Evolutionary conservation across 2,113 vertebrate species (phyloP).

Genomic region (Sturnira hondurensis): DNA sequence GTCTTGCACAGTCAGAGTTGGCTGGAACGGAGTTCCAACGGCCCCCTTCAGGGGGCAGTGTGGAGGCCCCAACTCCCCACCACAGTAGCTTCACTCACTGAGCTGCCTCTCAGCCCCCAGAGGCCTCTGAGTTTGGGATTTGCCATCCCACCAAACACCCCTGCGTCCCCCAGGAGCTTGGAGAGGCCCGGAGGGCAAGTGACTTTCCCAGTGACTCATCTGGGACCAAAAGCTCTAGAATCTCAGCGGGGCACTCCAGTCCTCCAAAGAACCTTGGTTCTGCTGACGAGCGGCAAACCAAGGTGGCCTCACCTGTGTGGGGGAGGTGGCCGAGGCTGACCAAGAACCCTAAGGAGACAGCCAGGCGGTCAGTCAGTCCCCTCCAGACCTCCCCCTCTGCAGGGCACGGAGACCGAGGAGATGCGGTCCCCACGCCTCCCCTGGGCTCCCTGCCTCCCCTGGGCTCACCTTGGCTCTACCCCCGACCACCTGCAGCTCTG

Average conservation of each 20-base stretch:
- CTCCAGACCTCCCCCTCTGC: neutral
- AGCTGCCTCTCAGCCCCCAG: too few species aligned
- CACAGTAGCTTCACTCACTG: neutral
- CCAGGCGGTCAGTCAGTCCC: rapidly evolving
- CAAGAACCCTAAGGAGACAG: neutral
- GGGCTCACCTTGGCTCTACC: neutral
- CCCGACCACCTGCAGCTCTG: neutral
- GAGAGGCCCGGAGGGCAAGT: neutral
- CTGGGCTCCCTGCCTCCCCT: neutral
- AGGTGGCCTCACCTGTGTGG: neutral
- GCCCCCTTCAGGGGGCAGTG: neutral
- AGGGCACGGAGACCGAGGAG: neutral
- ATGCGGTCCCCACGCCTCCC: rapidly evolving
- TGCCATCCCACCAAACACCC: neutral
- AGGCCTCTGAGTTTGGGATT: neutral
- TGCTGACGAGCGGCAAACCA: neutral
- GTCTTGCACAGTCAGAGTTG: neutral
- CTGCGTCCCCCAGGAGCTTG: neutral
- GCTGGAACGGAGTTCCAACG: neutral
- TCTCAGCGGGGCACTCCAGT: neutral
- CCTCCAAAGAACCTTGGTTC: neutral
- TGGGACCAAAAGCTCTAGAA: neutral
- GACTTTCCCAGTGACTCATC: neutral
- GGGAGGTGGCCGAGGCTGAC: neutral
- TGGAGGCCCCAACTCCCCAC: neutral